These are phyloP conservation scores for Coenonympha arcania DNA, from an alignment of 2,888 invertebrate species.

Conservation along the genomic window DNA sequence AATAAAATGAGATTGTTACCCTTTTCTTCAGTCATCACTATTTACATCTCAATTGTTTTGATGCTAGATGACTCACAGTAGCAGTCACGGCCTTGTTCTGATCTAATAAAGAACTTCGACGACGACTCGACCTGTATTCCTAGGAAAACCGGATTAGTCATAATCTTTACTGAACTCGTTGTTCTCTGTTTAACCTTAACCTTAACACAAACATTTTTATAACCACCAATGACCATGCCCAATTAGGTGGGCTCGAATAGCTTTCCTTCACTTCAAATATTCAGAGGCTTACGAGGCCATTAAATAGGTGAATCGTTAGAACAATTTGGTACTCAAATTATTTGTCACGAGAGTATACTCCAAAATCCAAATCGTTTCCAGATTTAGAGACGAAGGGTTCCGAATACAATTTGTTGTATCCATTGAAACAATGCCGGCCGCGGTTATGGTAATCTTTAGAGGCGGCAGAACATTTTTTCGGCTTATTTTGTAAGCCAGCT, in stretches of 20 bases:
- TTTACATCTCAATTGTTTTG: background rate
- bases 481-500: slow-evolving; percentile 20
- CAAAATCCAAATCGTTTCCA: slow-evolving; percentile 67
- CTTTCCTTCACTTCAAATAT: slow-evolving; percentile 35
- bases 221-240: slow-evolving; percentile 1
- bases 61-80: background rate
- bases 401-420: slow-evolving; percentile 44
- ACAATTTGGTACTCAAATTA: slow-evolving; percentile 63
- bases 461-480: slow-evolving; percentile 27
- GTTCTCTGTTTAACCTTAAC: too few relatives aligned
- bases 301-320: slow-evolving; percentile 53
- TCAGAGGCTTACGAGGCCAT: slow-evolving; percentile 46
- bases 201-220: background rate
- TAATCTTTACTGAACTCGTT: background rate
- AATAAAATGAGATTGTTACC: too few relatives aligned
- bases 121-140: background rate
- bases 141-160: background rate
- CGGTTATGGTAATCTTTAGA: slow-evolving; percentile 42
- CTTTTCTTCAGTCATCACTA: background rate
- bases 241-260: slow-evolving; percentile 16
- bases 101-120: background rate
- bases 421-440: slow-evolving; percentile 44
- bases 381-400: slow-evolving; percentile 65
- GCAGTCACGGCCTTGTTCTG: background rate
- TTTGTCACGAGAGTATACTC: slow-evolving; percentile 64